Evolutionary conservation across 2,888 invertebrate genomes (phyloP).

Genomic region (Listrodromus nycthemerus): DNA sequence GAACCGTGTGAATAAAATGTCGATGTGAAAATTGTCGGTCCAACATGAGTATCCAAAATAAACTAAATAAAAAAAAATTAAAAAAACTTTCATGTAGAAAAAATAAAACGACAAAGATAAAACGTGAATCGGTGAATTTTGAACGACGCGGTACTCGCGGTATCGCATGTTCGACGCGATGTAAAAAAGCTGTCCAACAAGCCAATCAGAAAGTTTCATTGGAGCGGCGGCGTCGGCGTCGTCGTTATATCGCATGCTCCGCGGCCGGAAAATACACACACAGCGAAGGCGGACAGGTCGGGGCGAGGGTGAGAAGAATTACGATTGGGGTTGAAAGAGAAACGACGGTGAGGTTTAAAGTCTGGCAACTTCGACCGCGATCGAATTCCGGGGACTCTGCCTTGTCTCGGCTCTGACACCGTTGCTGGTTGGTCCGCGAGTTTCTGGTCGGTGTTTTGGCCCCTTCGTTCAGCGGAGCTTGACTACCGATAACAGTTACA

Average conservation of each 20-base stretch:
- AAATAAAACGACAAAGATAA: not conserved
- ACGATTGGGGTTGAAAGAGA: conserved; percentile 23
- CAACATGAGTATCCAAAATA: too few species aligned
- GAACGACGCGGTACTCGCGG: conserved; percentile 16
- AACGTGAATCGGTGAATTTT: not conserved
- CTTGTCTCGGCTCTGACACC: conserved; percentile 40
- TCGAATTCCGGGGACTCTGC: conserved; percentile 47
- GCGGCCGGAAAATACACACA: conserved; percentile 7
- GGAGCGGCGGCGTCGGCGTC: conserved; percentile 4
- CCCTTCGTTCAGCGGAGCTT: conserved; percentile 29
- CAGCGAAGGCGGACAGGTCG: conserved; percentile 36
- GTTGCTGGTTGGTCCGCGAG: not conserved
- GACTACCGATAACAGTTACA: conserved; percentile 45
- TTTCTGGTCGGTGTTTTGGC: conserved; percentile 4
- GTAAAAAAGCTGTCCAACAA: conserved; percentile 50
- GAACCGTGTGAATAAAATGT: too few species aligned
- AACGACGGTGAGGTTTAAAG: conserved; percentile 1
- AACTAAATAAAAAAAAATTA: too few species aligned
- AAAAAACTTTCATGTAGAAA: too few species aligned
- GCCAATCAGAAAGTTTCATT: conserved; percentile 54
- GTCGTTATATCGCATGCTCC: conserved; percentile 30
- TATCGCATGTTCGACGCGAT: conserved; percentile 44
- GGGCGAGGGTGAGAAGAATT: conserved; percentile 34
- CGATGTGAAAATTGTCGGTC: too few species aligned
- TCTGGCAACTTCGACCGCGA: conserved; percentile 51